Conservation (phyloP, 2,113 vertebrate genomes). For the Elephantulus edwardii region DNA sequence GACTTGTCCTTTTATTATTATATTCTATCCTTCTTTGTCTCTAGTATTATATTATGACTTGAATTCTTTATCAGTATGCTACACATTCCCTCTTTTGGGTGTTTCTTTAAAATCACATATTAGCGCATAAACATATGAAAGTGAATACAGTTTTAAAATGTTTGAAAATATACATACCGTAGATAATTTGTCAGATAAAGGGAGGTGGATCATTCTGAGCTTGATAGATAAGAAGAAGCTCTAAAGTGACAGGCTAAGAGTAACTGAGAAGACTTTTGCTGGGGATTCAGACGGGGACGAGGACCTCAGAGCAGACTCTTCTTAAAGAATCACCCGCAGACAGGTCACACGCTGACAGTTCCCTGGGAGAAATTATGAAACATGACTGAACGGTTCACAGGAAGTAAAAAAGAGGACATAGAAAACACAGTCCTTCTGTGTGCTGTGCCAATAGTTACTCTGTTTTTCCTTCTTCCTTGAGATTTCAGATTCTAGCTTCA, state of each 20-base stretch:
- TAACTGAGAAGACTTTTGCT: not conserved
- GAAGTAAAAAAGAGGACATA: not conserved
- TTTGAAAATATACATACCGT: not conserved
- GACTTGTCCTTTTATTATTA: not conserved
- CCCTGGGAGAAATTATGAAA: conserved; percentile 18
- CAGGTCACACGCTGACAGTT: not conserved
- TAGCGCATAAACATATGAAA: not conserved
- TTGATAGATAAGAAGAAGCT: not conserved
- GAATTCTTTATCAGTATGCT: not conserved
- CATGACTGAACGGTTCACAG: not conserved
- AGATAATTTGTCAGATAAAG: not conserved
- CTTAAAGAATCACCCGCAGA: not conserved
- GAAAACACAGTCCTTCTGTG: not conserved
- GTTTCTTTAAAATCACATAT: not conserved
- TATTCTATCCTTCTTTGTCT: not conserved
- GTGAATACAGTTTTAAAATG: not conserved
- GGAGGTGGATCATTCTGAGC: not conserved
- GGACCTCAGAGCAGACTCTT: not conserved
- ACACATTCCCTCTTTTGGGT: not conserved
- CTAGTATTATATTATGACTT: not conserved
- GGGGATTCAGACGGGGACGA: not conserved
- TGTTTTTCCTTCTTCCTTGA: not conserved
- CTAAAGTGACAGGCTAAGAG: not conserved
- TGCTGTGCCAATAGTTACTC: not conserved
- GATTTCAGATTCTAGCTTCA: not conserved